Evolutionary conservation across 2,797 vertebrate genomes (phyloP).

Genomic region (Typhlichthys subterraneus): DNA sequence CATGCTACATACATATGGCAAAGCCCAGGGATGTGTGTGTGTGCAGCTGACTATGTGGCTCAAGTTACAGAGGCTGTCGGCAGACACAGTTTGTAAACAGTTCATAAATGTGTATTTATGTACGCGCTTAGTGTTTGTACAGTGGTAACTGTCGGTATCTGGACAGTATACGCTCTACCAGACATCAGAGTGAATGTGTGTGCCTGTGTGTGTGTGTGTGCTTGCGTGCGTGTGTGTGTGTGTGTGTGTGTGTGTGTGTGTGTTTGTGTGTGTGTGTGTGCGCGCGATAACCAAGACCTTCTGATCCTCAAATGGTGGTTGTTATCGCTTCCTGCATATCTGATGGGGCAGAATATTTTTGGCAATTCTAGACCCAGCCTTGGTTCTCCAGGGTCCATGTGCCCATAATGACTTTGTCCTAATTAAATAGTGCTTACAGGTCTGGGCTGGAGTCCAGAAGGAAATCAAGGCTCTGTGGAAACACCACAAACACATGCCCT

Average conservation of each 20-base stretch:
- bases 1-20: slow-evolving; percentile 16
- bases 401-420: slow-evolving; percentile 47
- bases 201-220: background rate
- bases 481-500: slow-evolving; percentile 28
- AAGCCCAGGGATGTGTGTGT: slow-evolving; percentile 4
- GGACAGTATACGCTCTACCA: slow-evolving; percentile 9
- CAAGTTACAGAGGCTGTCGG: slow-evolving; percentile 23
- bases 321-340: slow-evolving; percentile 68
- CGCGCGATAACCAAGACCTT: slow-evolving; percentile 40
- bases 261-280: background rate
- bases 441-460: slow-evolving; percentile 35
- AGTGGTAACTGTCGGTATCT: slow-evolving; percentile 10
- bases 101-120: slow-evolving; percentile 49
- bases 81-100: slow-evolving; percentile 33
- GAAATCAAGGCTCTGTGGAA: slow-evolving; percentile 58
- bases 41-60: slow-evolving; percentile 9
- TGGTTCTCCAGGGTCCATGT: slow-evolving; percentile 54
- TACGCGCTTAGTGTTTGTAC: slow-evolving; percentile 9
- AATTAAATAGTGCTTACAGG: slow-evolving; percentile 52
- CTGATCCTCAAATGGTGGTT: slow-evolving; percentile 55
- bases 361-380: slow-evolving; percentile 30
- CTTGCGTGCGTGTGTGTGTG: background rate
- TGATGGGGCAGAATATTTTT: slow-evolving; percentile 47
- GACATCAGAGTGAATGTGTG: slow-evolving; percentile 22
- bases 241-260: background rate